Conservation (phyloP, 64 coral and sea anemone species). For the Acropora yongei region DNA sequence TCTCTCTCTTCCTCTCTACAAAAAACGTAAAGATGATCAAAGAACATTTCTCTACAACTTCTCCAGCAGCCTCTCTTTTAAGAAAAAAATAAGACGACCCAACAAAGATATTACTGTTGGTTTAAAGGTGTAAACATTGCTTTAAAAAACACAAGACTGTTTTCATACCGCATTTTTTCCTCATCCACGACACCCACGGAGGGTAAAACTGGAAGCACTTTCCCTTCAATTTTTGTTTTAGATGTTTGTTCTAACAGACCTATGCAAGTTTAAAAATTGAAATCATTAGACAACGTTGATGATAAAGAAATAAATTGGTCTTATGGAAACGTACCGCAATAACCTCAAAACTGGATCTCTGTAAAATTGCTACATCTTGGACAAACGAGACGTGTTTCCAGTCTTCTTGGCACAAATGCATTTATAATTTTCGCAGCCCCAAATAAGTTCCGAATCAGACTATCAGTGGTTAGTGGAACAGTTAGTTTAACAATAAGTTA, state of each 20-base stretch:
- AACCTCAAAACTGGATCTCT: too few relatives aligned
- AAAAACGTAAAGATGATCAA: background rate
- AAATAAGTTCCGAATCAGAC: too few relatives aligned
- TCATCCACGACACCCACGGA: slow-evolving; percentile 96
- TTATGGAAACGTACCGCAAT: too few relatives aligned
- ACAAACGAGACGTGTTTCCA: too few relatives aligned
- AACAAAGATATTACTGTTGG: background rate
- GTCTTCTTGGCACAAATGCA: too few relatives aligned
- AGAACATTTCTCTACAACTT: too few relatives aligned
- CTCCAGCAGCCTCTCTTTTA: too few relatives aligned
- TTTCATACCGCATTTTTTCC: slow-evolving; percentile 97
- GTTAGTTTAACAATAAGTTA: background rate
- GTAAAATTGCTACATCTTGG: too few relatives aligned
- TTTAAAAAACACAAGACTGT: background rate
- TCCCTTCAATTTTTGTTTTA: slow-evolving; percentile 75
- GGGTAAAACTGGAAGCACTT: slow-evolving; percentile 78
- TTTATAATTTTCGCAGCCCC: too few relatives aligned
- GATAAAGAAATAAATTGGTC: too few relatives aligned
- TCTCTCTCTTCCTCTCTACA: slow-evolving; percentile 25
- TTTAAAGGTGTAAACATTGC: background rate
- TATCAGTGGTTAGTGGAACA: too few relatives aligned
- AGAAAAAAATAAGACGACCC: background rate
- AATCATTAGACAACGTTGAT: background rate
- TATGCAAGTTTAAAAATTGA: background rate
- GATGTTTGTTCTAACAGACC: slow-evolving; percentile 72